A percentile compares a stretch with the other conserved stretches of the same genome.
Evolutionary conservation across 2,888 invertebrate genomes (phyloP).

Genomic region (Alitta virens): DNA sequence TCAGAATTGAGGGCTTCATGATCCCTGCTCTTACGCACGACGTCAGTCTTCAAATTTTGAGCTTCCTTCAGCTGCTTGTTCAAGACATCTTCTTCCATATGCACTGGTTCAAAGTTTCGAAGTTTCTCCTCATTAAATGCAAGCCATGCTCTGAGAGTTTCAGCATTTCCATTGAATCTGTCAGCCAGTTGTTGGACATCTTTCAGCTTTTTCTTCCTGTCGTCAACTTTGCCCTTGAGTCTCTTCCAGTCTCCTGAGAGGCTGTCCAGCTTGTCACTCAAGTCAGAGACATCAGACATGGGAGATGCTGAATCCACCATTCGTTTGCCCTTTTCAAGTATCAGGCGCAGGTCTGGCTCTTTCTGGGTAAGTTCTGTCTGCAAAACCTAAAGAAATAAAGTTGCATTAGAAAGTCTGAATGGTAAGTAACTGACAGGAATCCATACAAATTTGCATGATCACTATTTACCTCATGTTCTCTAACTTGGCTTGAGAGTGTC

Average conservation of each 20-base stretch:
- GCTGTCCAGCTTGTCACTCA: conserved; percentile 74
- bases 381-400: conserved; percentile 62
- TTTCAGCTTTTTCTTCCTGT: conserved; percentile 58
- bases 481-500: conserved; percentile 80
- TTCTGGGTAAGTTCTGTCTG: conserved; percentile 60
- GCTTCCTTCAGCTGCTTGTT: conserved; percentile 85
- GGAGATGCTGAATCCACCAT: conserved; percentile 50
- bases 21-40: conserved; percentile 90
- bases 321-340: conserved; percentile 85
- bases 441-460: no score
- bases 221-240: conserved; percentile 81
- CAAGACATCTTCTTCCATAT: conserved; percentile 72
- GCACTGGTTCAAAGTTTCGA: conserved; percentile 71
- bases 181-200: conserved; percentile 66
- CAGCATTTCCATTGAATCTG: conserved; percentile 82
- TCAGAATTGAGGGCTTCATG: conserved; percentile 67
- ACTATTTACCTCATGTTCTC: conserved; percentile 70
- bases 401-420: neutral
- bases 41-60: conserved; percentile 81
- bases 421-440: no score
- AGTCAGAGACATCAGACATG: conserved; percentile 63
- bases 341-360: conserved; percentile 55
- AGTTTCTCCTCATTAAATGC: conserved; percentile 82
- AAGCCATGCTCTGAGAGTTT: conserved; percentile 69
- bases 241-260: conserved; percentile 91